Percentiles rank a stretch among this genome's conserved stretches.
These are phyloP conservation scores for Chrysogorgia sp. DNA, from an alignment of 92 coral and sea anemone genomes.

Conservation along the genomic window DNA sequence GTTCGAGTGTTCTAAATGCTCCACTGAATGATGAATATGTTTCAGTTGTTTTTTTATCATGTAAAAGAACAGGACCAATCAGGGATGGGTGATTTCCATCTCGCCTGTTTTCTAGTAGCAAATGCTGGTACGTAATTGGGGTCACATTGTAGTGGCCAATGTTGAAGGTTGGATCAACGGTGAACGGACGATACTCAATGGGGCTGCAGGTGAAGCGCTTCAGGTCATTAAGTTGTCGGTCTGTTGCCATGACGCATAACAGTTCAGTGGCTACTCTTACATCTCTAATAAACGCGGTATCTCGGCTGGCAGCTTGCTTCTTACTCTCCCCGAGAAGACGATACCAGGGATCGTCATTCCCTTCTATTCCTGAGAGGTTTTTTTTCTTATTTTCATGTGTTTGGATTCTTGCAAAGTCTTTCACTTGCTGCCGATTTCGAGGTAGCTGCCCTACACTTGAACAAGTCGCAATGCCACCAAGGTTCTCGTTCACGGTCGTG, in stretches of 20 bases:
- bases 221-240: constrained; percentile 49
- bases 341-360: constrained; percentile 46
- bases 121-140: constrained; percentile 49
- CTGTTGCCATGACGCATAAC: constrained; percentile 42
- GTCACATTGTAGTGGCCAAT: constrained; percentile 50
- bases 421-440: constrained; percentile 24
- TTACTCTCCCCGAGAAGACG: constrained; percentile 41
- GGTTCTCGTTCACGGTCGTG: neutral
- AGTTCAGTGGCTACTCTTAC: constrained; percentile 51
- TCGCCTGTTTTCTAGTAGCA: constrained; percentile 31
- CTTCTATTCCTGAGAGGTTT: constrained; percentile 6
- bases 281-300: constrained; percentile 47
- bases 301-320: constrained; percentile 27
- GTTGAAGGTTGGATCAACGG: constrained; percentile 55
- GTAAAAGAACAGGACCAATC: constrained; percentile 37
- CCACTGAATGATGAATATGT: constrained; percentile 36
- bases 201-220: constrained; percentile 49
- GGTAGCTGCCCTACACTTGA: constrained; percentile 20
- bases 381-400: neutral
- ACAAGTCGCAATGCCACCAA: constrained; percentile 18
- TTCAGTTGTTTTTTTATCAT: constrained; percentile 23
- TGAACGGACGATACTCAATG: constrained; percentile 34
- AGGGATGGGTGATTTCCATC: constrained; percentile 47
- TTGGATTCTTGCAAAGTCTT: constrained; percentile 12
- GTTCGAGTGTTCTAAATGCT: constrained; percentile 34